phyloP scores from a whole-genome alignment of 2,888 invertebrate genomes.

The Acronicta aceris region DNA sequence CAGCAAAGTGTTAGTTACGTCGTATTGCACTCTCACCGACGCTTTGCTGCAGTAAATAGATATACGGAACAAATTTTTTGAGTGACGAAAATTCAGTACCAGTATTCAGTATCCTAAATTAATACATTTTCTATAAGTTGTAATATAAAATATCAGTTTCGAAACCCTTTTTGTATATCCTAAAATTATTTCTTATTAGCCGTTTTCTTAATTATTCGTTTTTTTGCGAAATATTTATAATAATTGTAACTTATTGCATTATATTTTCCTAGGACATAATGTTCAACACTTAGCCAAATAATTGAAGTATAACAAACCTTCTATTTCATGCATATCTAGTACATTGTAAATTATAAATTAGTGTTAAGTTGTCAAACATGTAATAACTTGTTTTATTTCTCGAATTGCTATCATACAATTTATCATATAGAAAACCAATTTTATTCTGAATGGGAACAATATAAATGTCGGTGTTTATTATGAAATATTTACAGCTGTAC shows the following conservation, averaged over 20 bases:
- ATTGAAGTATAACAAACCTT: slow-evolving; percentile 47
- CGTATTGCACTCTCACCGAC: too few species aligned
- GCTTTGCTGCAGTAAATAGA: too few species aligned
- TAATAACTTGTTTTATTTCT: slow-evolving; percentile 35
- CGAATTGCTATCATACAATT: slow-evolving; percentile 27
- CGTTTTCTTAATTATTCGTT: background rate
- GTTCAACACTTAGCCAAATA: slow-evolving; percentile 49
- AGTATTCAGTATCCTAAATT: slow-evolving; percentile 1
- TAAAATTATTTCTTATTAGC: slow-evolving; percentile 5
- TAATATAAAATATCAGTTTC: slow-evolving; percentile 27
- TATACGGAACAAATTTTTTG: too few species aligned
- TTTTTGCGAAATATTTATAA: slow-evolving; percentile 4
- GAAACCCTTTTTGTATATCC: slow-evolving; percentile 11
- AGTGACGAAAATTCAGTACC: slow-evolving; percentile 20
- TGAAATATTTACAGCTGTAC: slow-evolving; percentile 3
- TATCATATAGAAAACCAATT: slow-evolving; percentile 11
- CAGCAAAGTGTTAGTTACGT: too few species aligned
- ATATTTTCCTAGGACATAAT: slow-evolving; percentile 23
- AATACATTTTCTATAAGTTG: slow-evolving; percentile 22
- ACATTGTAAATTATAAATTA: slow-evolving; percentile 39
- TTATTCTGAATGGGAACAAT: background rate
- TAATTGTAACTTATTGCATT: slow-evolving; percentile 32
- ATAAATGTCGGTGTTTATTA: background rate
- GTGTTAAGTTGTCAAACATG: slow-evolving; percentile 33
- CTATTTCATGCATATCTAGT: slow-evolving; percentile 46